Evolutionary conservation across 2,797 vertebrate genomes (phyloP), one percentile per base, ranked within the genome.

Genomic region (Pristis pectinata): DNA sequence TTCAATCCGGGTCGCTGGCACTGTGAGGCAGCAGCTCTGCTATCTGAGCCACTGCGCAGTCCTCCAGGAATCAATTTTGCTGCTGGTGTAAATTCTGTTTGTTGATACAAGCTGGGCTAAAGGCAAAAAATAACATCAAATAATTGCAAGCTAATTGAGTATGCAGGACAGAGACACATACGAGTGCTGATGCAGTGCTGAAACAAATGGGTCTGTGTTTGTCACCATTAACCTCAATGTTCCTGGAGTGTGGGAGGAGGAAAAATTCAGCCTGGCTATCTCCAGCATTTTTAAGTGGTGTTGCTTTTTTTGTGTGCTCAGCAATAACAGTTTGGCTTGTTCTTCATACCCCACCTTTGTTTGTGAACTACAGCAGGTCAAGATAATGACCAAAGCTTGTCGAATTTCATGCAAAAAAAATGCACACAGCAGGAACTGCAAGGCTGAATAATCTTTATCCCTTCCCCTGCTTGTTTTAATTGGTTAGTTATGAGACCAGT

Each of bases 401-500:
- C 7, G 9, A 41, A 41, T 91, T 91, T 41, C 87, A 96, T 97
- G 96, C 96, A 96, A 96, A 97, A 17, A n/a, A 49, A 72, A 72
- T 67, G 70, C 27, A 96, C 96, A 95, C 95, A 95, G 95, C 95
- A 96, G 95, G 96, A 96, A 97, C 95, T 95, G 94, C 96, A 96
- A 94, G 96, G 77, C 96, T 97, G 97, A 97, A 96, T 97, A 97
- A 70, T 96, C 96, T 97, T 76, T 95, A 91, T 61, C 1, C 61
- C 59, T 91, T 91, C 19, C 19, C 19, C 94, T 95, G 96, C 96
- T 97, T 97, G 97, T 97, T 97, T 97, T 97, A 96, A 97, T 97
- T 98, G 97, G 97, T 96, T 95, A 95, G 96, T 95, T 96, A 96
- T 97, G 95, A 97, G 97, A 97, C 96, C 96, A 96, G 97, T 95